phyloP scores from a whole-genome alignment of 2,113 vertebrate species.

The Cyanocitta stelleri region DNA sequence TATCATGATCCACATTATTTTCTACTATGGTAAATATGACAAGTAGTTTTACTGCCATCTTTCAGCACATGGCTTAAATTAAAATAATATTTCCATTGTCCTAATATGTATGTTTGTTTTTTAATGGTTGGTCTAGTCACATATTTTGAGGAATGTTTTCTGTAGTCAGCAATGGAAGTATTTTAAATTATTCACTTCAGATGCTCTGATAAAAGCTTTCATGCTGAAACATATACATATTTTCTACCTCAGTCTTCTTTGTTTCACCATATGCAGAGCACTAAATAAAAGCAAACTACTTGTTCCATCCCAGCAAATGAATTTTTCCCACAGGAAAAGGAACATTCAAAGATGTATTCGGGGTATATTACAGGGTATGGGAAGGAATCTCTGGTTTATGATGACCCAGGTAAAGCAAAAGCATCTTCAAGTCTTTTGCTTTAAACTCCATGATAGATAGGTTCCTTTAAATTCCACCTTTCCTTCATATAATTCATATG shows the following conservation, averaged over 20 bases:
- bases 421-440: background rate
- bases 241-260: background rate
- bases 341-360: background rate
- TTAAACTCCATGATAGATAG: background rate
- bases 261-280: background rate
- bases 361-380: background rate
- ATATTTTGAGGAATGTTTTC: background rate
- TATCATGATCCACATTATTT: background rate
- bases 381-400: background rate
- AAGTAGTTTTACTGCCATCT: background rate
- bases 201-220: background rate
- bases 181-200: conserved; percentile 12
- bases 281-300: background rate
- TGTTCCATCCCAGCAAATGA: background rate
- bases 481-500: background rate
- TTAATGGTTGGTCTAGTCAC: background rate
- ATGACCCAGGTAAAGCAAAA: background rate
- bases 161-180: background rate
- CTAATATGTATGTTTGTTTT: background rate
- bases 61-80: background rate
- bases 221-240: background rate
- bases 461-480: background rate
- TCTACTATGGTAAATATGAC: background rate
- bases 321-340: background rate
- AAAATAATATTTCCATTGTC: background rate